Evolutionary conservation across 2,888 invertebrate species (phyloP).

Genomic region (Noctua pronuba): DNA sequence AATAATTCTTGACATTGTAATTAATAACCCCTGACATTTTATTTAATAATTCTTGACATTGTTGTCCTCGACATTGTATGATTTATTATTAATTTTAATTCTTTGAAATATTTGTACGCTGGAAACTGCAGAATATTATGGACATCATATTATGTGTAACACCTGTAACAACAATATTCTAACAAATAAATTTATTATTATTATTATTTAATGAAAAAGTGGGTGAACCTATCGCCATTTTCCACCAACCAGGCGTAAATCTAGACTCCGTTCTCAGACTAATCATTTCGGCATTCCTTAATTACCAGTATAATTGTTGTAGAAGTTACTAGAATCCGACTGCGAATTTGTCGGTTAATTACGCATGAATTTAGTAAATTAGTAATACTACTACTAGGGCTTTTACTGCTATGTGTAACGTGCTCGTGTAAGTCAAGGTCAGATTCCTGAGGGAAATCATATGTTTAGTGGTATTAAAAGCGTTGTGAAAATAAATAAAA

Average conservation of each 20-base stretch:
- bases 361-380: constrained; percentile 11
- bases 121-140: too few species aligned
- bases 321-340: not conserved
- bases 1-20: too few species aligned
- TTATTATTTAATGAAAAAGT: too few species aligned
- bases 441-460: constrained; percentile 3
- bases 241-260: not conserved
- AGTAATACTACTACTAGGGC: not conserved
- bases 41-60: too few species aligned
- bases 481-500: not conserved
- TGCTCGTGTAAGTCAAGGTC: constrained; percentile 9
- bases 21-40: too few species aligned
- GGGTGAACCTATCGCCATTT: not conserved
- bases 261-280: not conserved
- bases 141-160: too few species aligned
- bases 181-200: too few species aligned
- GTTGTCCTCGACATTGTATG: too few species aligned
- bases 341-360: not conserved
- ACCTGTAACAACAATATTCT: too few species aligned
- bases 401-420: not conserved
- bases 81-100: too few species aligned
- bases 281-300: not conserved
- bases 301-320: not conserved
- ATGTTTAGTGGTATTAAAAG: not conserved
- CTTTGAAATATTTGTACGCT: too few species aligned